Evolutionary conservation across 2,888 invertebrate genomes (phyloP), one percentile per base, ranked within the genome.

Genomic region (Scaptomyza reducta): DNA sequence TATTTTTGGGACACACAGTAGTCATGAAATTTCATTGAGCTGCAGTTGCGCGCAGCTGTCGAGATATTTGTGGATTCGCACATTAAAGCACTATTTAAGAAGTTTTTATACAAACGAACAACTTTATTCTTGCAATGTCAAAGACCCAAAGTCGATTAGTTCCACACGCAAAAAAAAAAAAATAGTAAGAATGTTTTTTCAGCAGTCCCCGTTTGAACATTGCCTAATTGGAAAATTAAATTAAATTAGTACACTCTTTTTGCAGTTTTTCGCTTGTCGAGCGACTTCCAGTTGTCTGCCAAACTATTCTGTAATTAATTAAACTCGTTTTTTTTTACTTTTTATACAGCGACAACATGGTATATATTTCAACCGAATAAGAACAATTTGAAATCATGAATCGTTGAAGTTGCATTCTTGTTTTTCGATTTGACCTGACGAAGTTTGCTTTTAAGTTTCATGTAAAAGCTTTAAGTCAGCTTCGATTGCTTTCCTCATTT

Each of bases 161-260:
- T 18, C 0, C 7, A 40, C 38, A 35, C 6, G 35, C 31, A 35
- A 46, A 27, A 14, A 44, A 61, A 51, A 53, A 47, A 6, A 6
- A 6, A 4, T n/a, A 46, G 31, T 42, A 33, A 6, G 2, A 35
- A n/a, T 71, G 63, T 59, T 65, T 58, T 42, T 50, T n/a, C 13
- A 49, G 10, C 33, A 18, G 31, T 45, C 25, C 50, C 42, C 45
- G 58, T 74, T 67, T 45, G 51, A 44, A 33, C 64, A 65, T 73
- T 58, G 57, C 61, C 70, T 87, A 82, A 85, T 82, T 82, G 87
- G 68, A 84, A 82, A 84, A 71, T 55, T 66, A 85, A 81, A 82
- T 87, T 82, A 87, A 70, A 62, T 38, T 35, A 44, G 57, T 44
- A 41, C 73, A 40, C 35, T 40, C 2, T 62, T 57, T 57, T 44